Conservation (phyloP, 1,140 invertebrate genomes). For the Semibalanus balanoides region DNA sequence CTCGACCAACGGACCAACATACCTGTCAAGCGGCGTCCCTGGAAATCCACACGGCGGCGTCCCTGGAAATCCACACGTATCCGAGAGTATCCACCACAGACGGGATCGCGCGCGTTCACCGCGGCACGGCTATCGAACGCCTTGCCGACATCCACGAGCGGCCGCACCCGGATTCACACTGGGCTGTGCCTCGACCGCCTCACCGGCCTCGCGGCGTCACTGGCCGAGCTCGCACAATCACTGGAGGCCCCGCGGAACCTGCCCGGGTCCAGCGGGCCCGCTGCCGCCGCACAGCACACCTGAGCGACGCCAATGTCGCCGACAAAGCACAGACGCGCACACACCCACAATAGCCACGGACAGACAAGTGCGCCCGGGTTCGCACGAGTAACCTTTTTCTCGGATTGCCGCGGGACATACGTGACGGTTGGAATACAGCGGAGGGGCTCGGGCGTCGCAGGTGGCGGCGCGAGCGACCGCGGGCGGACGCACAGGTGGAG, state of each 20-base stretch:
- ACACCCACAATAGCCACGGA: neutral
- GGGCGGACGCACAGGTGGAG: neutral
- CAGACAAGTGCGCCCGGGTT: neutral
- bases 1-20: neutral
- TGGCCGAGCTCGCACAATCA: neutral
- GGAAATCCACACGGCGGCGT: neutral
- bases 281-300: neutral
- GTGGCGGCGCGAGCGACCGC: neutral
- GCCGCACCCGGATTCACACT: neutral
- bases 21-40: neutral
- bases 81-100: neutral
- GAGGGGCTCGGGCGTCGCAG: neutral
- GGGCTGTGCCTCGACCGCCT: neutral
- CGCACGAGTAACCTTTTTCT: constrained; percentile 1
- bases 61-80: neutral
- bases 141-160: neutral
- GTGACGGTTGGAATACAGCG: neutral
- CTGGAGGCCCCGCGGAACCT: neutral
- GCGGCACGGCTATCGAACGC: neutral
- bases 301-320: neutral
- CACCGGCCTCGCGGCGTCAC: no score
- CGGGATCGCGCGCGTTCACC: neutral
- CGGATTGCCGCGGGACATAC: neutral
- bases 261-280: no score
- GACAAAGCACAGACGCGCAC: neutral